Evolutionary conservation across 2,113 vertebrate genomes (phyloP).

Genomic region (Siniperca chuatsi): DNA sequence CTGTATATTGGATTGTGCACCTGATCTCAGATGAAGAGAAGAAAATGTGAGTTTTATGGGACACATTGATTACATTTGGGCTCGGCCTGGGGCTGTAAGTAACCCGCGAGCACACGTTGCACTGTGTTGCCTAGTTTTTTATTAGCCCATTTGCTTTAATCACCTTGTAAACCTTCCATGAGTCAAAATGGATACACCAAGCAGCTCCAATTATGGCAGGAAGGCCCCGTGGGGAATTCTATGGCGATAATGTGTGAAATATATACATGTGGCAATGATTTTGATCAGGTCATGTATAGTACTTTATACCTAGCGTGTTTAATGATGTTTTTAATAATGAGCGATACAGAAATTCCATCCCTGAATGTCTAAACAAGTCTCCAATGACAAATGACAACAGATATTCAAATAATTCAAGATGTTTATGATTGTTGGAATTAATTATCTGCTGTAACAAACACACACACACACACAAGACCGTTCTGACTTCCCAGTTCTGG

Average conservation of each 20-base stretch:
- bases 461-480: slow-evolving; percentile 2
- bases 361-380: neutral
- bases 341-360: neutral
- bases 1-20: slow-evolving; percentile 66
- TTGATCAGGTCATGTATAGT: slow-evolving; percentile 32
- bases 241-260: slow-evolving; percentile 36
- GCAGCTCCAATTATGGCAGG: slow-evolving; percentile 64
- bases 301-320: neutral
- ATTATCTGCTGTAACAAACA: slow-evolving; percentile 53
- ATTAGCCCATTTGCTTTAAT: slow-evolving; percentile 81
- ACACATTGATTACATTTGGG: slow-evolving; percentile 78
- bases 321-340: slow-evolving; percentile 38
- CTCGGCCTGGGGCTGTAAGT: slow-evolving; percentile 64
- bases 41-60: slow-evolving; percentile 80
- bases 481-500: slow-evolving; percentile 51
- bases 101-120: slow-evolving; percentile 55
- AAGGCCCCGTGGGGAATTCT: slow-evolving; percentile 55
- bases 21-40: slow-evolving; percentile 72
- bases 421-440: slow-evolving; percentile 61
- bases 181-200: slow-evolving; percentile 69
- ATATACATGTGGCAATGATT: slow-evolving; percentile 33
- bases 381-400: slow-evolving; percentile 22
- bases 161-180: slow-evolving; percentile 77
- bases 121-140: slow-evolving; percentile 73
- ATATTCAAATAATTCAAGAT: slow-evolving; percentile 44